Conservation (phyloP, 2,797 vertebrate species). For the Rallus crepitans region DNA sequence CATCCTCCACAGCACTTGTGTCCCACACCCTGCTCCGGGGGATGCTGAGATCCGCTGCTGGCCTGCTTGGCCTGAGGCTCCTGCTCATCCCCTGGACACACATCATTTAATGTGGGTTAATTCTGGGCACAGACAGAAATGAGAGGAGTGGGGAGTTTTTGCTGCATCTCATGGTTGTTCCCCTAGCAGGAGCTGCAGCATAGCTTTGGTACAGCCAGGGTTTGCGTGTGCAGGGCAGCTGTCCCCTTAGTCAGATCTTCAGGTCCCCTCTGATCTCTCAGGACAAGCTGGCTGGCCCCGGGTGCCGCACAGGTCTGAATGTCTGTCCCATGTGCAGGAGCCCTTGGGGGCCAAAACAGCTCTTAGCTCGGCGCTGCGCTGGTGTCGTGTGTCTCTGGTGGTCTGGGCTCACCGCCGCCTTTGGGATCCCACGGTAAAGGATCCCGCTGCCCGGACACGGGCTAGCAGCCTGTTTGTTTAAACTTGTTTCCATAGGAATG, state of each 20-base stretch:
- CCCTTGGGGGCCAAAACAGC: neutral
- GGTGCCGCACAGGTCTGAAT: fast-evolving
- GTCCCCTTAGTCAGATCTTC: neutral
- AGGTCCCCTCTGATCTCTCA: fast-evolving
- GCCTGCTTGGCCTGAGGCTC: neutral
- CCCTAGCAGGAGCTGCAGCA: neutral
- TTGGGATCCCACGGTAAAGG: fast-evolving
- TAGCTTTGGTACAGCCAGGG: fast-evolving
- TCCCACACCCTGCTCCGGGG: neutral
- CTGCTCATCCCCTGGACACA: fast-evolving
- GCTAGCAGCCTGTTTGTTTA: neutral
- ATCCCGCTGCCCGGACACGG: neutral
- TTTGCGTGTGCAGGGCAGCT: neutral
- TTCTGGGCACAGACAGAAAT: too few relatives aligned
- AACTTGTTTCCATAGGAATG: slow-evolving; percentile 17
- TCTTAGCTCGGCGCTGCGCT: neutral
- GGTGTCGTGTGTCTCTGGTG: fast-evolving
- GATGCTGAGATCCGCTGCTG: neutral
- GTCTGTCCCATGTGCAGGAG: neutral
- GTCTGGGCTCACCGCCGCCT: neutral
- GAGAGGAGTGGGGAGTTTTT: neutral
- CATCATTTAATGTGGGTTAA: fast-evolving
- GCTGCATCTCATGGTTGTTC: neutral
- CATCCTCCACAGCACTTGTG: neutral
- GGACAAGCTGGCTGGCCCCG: fast-evolving